Base-by-base conservation (phyloP, 2,797 vertebrate genomes). In the Sebastes cheni region DNA sequence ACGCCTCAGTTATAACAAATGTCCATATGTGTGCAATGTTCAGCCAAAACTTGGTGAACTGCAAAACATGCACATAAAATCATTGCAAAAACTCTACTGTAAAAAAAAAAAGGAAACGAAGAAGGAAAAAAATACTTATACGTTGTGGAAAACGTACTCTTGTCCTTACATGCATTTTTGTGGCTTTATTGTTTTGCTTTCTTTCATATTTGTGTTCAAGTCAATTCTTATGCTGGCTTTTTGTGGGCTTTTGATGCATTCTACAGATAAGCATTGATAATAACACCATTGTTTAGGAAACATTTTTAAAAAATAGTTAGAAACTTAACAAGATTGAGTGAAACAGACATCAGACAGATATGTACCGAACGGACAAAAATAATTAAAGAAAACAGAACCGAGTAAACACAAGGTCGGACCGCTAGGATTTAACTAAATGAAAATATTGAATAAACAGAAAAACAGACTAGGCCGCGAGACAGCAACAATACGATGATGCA, bases 11-110 rank as follows among this genome's bases (percentile, higher is more conserved):
- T 67, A 46, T 20, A 69, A 54, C 14, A 78, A 30, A 77, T 65
- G 29, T 66, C 50, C 70, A 80, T 79, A 27, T 84, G 65, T 56
- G n/a, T 39, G 20, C 62, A 70, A 18, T 56, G 22, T 67, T 74
- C 32, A 59, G n/a, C 34, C 60, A 71, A 58, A 70, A 30, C 22
- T 4, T 42, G 6, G n/a, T 11, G 6, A 34, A 72, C 8, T 67
- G 12, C 34, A 46, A 66, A 71, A 64, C 34, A 62, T 58, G 18
- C 50, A 52, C 27, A 42, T 20, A 25, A n/a, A 70, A 18, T 68
- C 4, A 5, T 4, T 70, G 6, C 54, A 36, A 29, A 70, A 74
- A 50, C 14, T 18, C 10, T 58, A 9, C 6, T 59, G 10, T 46
- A n/a, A 29, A 13, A 23, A 30, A 61, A n/a, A 30, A 22, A 55